Base-by-base conservation (phyloP, 2,888 invertebrate species). In the Pegoplata infirma region DNA sequence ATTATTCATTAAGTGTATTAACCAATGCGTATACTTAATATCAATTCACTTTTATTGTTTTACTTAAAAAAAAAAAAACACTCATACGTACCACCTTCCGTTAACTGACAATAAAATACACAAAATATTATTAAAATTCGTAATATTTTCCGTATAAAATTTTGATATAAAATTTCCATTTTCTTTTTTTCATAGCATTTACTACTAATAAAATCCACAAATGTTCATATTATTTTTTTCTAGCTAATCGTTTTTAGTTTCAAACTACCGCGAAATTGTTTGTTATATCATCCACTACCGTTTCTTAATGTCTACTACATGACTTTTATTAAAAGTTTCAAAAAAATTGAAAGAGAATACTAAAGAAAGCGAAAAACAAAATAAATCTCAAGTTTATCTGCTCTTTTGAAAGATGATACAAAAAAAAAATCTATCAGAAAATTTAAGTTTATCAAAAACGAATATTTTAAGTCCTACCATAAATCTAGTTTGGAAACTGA, bases 101-200 rank as follows among this genome's bases (percentile, higher is more conserved):
- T 72, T 63, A 75, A 67, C 16, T 75, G 61, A 44, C 53, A 44
- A 67, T 67, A 63, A 36, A 67, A 63, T 56, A 75, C 7, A 46
- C 55, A 58, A 51, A 69, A 64, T 46, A 71, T 47, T 19, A 75
- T 63, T 17, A 72, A 17, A 51, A 75, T 51, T 44, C 40, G 14
- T 56, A 69, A 44, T 7, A 56, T 23, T 72, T 72, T 75, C 66
- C 71, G 63, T 21, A 75, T 6, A 16, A 36, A 72, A 51, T 58
- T 66, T 67, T 46, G 25, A 19, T 14, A 51, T 14, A 53, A 47
- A 23, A 36, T 67, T 63, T 51, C 51, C 79, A 79, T 79, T 79
- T 79, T 79, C 63, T 49, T 51, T 51, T 69, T 75, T 56, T 69
- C 68, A 76, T 69, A 67, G 67, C 67, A 53, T 67, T 67, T 19